A percentile compares a stretch with the other conserved stretches of the same genome.
Evolutionary conservation across 2,888 invertebrate genomes (phyloP).

Genomic region (Oegoconia quadripuncta): DNA sequence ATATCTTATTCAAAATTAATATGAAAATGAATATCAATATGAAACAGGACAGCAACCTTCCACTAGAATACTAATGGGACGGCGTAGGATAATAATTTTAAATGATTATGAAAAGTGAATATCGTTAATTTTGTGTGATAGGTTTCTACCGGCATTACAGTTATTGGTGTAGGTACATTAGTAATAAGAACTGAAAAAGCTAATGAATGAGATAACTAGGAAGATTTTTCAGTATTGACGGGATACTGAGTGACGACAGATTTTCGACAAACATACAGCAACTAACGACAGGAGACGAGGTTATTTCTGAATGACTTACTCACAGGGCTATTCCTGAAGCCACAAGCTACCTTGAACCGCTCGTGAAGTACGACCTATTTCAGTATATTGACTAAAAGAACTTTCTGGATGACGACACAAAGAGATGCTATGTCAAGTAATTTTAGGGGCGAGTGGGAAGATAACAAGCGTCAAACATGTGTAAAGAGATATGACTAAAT

Average conservation of each 20-base stretch:
- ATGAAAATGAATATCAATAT: too few relatives aligned
- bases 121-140: too few relatives aligned
- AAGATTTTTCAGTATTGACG: background rate
- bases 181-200: too few relatives aligned
- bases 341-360: constrained; percentile 65
- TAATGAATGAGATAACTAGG: background rate
- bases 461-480: constrained; percentile 14
- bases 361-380: constrained; percentile 60
- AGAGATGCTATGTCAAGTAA: constrained; percentile 21
- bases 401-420: constrained; percentile 38
- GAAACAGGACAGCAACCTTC: too few relatives aligned
- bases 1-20: too few relatives aligned
- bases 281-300: constrained; percentile 39
- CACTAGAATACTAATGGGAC: too few relatives aligned
- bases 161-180: too few relatives aligned
- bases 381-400: constrained; percentile 53
- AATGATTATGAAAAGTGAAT: too few relatives aligned
- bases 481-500: constrained; percentile 6
- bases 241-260: constrained; percentile 7
- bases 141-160: too few relatives aligned
- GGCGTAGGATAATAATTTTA: too few relatives aligned
- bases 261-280: constrained; percentile 5
- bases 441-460: constrained; percentile 17
- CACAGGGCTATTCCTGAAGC: constrained; percentile 57
- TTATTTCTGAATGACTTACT: constrained; percentile 61